Conservation (phyloP, 64 coral and sea anemone genomes). For the Trachythela sp. region DNA sequence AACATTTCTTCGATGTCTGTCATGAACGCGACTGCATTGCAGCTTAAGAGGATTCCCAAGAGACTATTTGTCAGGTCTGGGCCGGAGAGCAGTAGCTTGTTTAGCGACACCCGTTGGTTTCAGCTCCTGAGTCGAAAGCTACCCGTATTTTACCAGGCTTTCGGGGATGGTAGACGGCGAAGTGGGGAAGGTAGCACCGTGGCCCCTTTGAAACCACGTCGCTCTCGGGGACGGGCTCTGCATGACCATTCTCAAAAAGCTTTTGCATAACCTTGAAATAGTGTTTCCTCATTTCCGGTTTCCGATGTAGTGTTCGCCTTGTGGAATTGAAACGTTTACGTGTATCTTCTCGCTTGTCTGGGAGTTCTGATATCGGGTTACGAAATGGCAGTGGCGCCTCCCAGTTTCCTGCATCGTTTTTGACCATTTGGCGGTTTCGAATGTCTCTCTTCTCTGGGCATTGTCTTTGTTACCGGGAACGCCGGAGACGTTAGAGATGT, state of each 20-base stretch:
- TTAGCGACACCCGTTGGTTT: conserved; percentile 35
- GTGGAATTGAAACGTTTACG: conserved; percentile 28
- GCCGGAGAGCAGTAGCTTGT: conserved; percentile 50
- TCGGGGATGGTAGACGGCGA: background rate
- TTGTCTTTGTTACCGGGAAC: background rate
- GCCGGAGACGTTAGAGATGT: background rate
- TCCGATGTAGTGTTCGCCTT: background rate
- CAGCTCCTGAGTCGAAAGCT: background rate
- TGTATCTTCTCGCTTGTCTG: conserved; percentile 5
- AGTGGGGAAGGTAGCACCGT: background rate
- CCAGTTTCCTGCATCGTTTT: background rate
- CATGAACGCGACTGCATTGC: conserved; percentile 33
- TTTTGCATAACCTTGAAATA: conserved; percentile 60
- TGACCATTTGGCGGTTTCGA: background rate
- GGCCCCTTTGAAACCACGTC: no score
- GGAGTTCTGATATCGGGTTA: background rate
- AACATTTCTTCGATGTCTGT: conserved; percentile 60
- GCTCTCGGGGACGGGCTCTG: no score
- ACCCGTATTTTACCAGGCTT: background rate
- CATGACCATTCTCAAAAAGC: conserved; percentile 31
- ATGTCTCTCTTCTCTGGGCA: background rate
- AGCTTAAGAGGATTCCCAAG: conserved; percentile 42
- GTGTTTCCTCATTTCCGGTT: conserved; percentile 43
- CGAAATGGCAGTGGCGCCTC: conserved; percentile 3
- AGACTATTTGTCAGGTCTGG: conserved; percentile 63